Evolutionary conservation across 2,797 vertebrate species (phyloP), one percentile per base, ranked within the genome.

Genomic region (Takifugu ocellatus): DNA sequence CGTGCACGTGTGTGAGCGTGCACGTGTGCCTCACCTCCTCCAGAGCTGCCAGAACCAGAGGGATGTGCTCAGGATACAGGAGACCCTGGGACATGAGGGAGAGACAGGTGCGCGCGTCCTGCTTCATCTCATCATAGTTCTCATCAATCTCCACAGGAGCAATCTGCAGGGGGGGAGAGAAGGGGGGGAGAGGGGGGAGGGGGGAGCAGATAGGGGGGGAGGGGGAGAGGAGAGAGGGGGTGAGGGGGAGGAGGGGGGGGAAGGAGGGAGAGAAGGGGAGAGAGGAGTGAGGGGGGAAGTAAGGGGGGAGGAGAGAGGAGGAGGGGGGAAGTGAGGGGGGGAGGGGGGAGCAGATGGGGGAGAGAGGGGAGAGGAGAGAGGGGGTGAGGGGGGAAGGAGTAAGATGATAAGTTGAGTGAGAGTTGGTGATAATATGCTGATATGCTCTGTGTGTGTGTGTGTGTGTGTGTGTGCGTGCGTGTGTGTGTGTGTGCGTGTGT

Each of bases 21-120:
- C 17, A 17, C 17, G 17, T 17, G 45, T 16, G 31, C 50, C 48
- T 49, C 39, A 97, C 96, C 92, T 97, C 94, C 84, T 93, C 93
- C 86, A 98, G 91, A 59, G 94, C 92, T 79, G 91, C 84, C 87
- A 98, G 89, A 79, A 97, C 94, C 91, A 93, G 89, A 86, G 95
- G 93, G 91, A 97, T 95, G 92, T 99, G 97, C 78, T 96, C 92
- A 62, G 95, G 94, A 90, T 95, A 96, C 65, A 98, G 91, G 78
- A 98, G 91, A 75, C 95, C 95, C 92, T 98, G 97, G 91, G 96
- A 98, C 95, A 99, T 95, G 76, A 99, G 90, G 2, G 94, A 98
- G 75, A 99, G 92, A 87, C 96, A 98, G 76, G 95, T 94, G 88
- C 95, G 96, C 5, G 96, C 95, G 83, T 99, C 97, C 92, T 95